Evolutionary conservation across 1,140 invertebrate genomes (phyloP), one percentile per base, ranked within the genome.

Genomic region (Paraescarpia echinospica): DNA sequence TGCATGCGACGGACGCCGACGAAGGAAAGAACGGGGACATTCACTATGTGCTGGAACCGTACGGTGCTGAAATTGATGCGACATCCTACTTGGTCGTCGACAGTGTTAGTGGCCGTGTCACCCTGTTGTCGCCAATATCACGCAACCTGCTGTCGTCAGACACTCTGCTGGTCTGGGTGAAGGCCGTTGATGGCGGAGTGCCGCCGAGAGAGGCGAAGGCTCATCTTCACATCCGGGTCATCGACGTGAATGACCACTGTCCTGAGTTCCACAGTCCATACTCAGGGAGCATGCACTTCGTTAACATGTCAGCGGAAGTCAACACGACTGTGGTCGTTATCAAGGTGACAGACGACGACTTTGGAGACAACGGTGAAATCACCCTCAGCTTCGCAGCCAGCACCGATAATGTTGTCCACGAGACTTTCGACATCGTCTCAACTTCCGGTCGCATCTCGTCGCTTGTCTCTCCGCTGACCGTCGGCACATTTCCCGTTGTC

Each of bases 71-170:
- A 31, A 77, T 77, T 77, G 59, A 77, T 18, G 59, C 27, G 59
- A 77, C 59, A 77, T 18, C 59, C n/a, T 41, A 90, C 90, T 31
- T 90, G 90, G 90, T 90, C 18, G n/a, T 90, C 9, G 90, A 90
- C n/a, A 90, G 90, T 41, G n/a, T 90, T 4, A 35, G 34, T 90
- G 90, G 90, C 18, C 34, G n/a, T 41, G 90, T 90, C 34, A 90
- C 27, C 90, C n/a, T 90, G 90, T 18, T 90, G 90, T 77, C 59
- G 4, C 59, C 59, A 18, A 77, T 77, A 77, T 77, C 59, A 27
- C 59, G 59, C 59, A 77, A 31, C 59, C 59, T 77, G 59, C 59
- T 77, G 59, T 22, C 59, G 22, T 77, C 59, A 27, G 59, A 77
- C 59, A 77, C 59, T 12, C 22, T 77, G 59, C 59, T 77, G 59